Conservation (phyloP, 1,140 invertebrate species). For the Apis laboriosa region DNA sequence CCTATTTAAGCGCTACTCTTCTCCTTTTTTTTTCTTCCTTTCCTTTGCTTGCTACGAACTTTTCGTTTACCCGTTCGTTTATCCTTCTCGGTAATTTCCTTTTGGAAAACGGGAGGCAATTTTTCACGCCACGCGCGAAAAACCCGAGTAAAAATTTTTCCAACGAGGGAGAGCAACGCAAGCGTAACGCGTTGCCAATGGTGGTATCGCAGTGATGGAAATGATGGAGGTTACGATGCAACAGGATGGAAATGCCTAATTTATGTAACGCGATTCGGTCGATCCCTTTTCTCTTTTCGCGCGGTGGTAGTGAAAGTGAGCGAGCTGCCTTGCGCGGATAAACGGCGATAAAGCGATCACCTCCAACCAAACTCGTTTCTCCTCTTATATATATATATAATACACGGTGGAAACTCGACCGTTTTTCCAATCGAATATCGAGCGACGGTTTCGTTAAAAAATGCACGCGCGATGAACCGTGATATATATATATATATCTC, state of each 20-base stretch:
- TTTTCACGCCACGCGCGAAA: not conserved
- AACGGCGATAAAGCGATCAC: conserved; percentile 57
- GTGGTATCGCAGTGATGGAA: not conserved
- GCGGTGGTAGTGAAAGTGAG: conserved; percentile 71
- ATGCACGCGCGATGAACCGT: not conserved
- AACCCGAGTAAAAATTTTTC: not conserved
- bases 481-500: not conserved
- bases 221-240: not conserved
- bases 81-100: not conserved
- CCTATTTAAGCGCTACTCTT: too few species aligned
- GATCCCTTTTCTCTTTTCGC: conserved; percentile 73
- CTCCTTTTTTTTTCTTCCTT: not conserved
- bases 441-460: not conserved
- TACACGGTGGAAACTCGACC: not conserved
- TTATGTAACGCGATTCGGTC: conserved; percentile 72
- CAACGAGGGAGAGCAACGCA: not conserved
- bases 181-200: not conserved
- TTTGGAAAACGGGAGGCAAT: not conserved
- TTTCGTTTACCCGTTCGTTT: too few species aligned
- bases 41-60: too few species aligned
- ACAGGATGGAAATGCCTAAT: conserved; percentile 64
- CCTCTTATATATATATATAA: not conserved
- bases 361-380: conserved; percentile 53
- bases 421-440: not conserved
- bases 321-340: conserved; percentile 53